Evolutionary conservation across 2,113 vertebrate genomes (phyloP).

Genomic region (Myotis yumanensis): DNA sequence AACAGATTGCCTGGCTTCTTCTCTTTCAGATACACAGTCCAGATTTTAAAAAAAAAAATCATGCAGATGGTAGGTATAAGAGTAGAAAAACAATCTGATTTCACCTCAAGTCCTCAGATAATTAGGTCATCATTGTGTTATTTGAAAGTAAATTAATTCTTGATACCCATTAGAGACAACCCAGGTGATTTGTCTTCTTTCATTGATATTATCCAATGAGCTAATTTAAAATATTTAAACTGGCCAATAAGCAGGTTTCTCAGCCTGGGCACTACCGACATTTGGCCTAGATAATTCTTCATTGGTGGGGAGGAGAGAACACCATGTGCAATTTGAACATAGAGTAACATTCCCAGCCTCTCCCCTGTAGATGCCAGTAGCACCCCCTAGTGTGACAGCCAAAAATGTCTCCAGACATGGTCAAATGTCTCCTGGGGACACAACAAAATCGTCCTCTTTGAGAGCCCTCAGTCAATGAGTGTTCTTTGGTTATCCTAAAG

Average conservation of each 20-base stretch:
- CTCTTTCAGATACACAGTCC: neutral
- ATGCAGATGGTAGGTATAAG: neutral
- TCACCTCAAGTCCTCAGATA: neutral
- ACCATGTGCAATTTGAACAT: neutral
- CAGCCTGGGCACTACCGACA: neutral
- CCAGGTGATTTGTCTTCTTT: neutral
- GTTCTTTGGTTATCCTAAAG: neutral
- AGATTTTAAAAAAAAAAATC: neutral
- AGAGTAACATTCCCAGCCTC: neutral
- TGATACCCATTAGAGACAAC: neutral
- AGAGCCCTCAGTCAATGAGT: neutral
- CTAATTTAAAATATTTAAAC: neutral
- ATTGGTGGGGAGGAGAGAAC: rapidly evolving
- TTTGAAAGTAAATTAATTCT: constrained; percentile 7
- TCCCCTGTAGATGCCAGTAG: neutral
- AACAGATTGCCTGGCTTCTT: neutral
- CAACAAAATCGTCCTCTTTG: neutral
- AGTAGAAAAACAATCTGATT: neutral
- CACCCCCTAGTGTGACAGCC: neutral
- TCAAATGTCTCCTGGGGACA: neutral
- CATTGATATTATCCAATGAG: neutral
- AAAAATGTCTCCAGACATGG: neutral
- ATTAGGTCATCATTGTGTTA: neutral
- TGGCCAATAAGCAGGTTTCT: neutral
- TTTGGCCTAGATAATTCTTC: neutral